Base-by-base conservation (phyloP, 2,113 vertebrate species). In the Tragulus kanchil region DNA sequence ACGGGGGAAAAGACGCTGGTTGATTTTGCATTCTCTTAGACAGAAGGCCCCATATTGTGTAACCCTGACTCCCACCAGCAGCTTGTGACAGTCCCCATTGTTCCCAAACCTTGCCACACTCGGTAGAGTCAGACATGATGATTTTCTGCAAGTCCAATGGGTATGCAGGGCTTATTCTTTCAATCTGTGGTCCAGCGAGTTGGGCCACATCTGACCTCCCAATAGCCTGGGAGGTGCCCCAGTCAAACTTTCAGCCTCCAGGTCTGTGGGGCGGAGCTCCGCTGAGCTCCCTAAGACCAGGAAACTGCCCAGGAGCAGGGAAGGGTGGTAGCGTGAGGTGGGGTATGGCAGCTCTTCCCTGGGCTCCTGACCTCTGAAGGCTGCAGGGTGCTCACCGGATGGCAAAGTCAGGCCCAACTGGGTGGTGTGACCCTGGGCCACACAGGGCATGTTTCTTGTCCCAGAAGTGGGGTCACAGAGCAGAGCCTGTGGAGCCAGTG, bases 121-220 rank as follows among this genome's bases (percentile, higher is more conserved):
- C 23, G 81, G 12, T 65, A 65, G 31, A 3, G 0, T 91, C 94
- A 92, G 88, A 75, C 36, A 89, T 77, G 5, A 14, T 96, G 19
- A 78, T 85, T 85, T 95, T 94, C 85, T 97, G 77, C 64, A 94
- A 56, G 28, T 15, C 85, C 3, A 0, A 5, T 8, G 87, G 58
- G 52, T 82, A 25, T 71, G 59, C 94, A 93, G 88, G 28, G 15
- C 81, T 59, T 77, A 26, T 31, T 81, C 86, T 94, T 88, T 26
- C 75, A 93, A 62, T 90, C 82, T 71, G 52, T 50, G n/a, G 50
- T 67, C 48, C 81, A 28, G 61, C 0, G 1, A 92, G 75, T 36
- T 36, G 65, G n/a, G n/a, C 59, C 65, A 54, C 52, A 61, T 28
- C 89, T 94, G 93, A 90, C 23, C 42, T 88, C 88, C 77, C 54